These are phyloP conservation scores for Nautilus pompilius DNA, from an alignment of 1,140 invertebrate species.

Conservation along the genomic window DNA sequence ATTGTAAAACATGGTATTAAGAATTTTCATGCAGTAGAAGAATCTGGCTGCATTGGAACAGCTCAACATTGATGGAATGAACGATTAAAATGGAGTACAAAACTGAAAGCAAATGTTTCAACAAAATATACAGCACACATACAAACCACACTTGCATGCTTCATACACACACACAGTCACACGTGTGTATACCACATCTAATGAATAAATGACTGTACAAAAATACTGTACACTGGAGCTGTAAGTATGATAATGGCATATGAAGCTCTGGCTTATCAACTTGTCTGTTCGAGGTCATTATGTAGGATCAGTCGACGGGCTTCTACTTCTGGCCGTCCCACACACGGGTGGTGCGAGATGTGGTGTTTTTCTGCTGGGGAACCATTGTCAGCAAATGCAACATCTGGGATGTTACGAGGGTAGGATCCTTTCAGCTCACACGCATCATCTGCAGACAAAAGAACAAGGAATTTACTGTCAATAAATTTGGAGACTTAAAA, in stretches of 20 bases:
- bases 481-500: not conserved
- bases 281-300: not conserved
- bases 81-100: no score
- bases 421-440: not conserved
- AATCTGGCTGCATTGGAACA: no score
- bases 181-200: no score
- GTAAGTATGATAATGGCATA: not conserved
- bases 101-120: no score
- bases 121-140: no score
- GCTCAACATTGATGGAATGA: no score
- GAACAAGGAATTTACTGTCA: not conserved
- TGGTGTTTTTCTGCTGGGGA: not conserved
- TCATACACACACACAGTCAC: no score
- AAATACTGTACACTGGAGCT: not conserved
- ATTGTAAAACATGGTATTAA: no score
- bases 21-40: no score
- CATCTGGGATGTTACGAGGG: not conserved
- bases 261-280: not conserved
- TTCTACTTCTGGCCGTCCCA: not conserved
- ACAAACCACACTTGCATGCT: no score
- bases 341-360: not conserved
- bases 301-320: conserved; percentile 1
- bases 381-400: not conserved
- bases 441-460: not conserved
- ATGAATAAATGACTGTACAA: not conserved